These are phyloP conservation scores for Trisateles emortualis DNA, from an alignment of 2,888 invertebrate species.

Conservation along the genomic window DNA sequence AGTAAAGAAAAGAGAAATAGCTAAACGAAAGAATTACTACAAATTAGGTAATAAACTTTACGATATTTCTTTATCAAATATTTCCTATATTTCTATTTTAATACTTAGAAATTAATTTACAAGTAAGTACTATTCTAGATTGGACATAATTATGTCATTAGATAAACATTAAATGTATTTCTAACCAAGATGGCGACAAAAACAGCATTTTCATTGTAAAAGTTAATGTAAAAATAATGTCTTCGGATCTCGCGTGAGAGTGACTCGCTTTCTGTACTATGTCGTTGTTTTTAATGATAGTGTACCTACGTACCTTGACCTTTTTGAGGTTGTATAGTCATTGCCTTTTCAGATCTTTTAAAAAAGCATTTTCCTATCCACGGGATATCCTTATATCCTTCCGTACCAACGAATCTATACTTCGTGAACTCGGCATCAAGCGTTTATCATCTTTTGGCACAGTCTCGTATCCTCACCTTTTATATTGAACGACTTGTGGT, in stretches of 20 bases:
- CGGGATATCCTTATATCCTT: no score
- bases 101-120: conserved; percentile 6
- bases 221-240: conserved; percentile 60
- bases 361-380: background rate
- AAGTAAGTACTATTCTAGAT: conserved; percentile 16
- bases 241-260: conserved; percentile 3
- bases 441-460: no score
- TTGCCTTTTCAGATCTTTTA: conserved; percentile 25
- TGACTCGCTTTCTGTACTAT: conserved; percentile 25
- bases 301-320: conserved; percentile 16
- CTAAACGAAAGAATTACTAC: no score
- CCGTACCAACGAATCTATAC: no score
- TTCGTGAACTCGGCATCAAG: no score
- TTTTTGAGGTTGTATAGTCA: conserved; percentile 2
- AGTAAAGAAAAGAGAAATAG: no score
- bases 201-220: conserved; percentile 49
- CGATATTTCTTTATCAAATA: no score
- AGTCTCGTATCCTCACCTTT: no score
- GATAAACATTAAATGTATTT: conserved; percentile 35
- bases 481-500: no score
- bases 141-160: conserved; percentile 28
- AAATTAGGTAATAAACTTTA: no score
- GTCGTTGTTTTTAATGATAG: conserved; percentile 5
- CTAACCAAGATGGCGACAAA: conserved; percentile 33
- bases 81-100: background rate